Conservation (phyloP, 1,140 invertebrate species). For the Oreohelix idahoensis region DNA sequence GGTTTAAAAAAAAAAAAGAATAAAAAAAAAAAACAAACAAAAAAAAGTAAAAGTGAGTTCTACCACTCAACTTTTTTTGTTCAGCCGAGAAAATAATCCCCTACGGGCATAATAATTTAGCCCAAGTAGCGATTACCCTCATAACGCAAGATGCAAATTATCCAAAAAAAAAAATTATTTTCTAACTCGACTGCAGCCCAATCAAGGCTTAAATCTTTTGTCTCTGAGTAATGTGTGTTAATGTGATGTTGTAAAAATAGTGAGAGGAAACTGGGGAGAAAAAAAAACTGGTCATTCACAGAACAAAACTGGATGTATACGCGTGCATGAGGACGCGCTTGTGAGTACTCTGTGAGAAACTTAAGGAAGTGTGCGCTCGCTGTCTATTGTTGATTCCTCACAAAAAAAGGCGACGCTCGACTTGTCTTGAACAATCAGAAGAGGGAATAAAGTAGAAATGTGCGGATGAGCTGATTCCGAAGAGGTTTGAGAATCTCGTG, state of each 20-base stretch:
- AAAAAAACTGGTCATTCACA: neutral
- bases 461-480: neutral
- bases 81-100: neutral
- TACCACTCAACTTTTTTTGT: neutral
- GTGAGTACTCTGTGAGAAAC: neutral
- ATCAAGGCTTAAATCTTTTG: conserved; percentile 3
- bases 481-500: neutral
- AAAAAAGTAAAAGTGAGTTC: no score
- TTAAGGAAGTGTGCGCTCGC: neutral
- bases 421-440: neutral
- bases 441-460: neutral
- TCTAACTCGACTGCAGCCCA: neutral
- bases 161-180: neutral
- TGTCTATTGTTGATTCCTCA: neutral
- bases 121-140: conserved; percentile 6
- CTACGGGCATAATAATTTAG: neutral
- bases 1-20: neutral
- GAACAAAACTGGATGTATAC: neutral
- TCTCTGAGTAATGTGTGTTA: conserved; percentile 6
- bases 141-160: neutral
- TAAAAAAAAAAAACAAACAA: neutral
- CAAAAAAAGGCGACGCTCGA: neutral
- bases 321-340: neutral
- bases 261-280: neutral
- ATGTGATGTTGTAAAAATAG: neutral